These are phyloP conservation scores for Brachionus calyciflorus DNA, from an alignment of 1,140 invertebrate genomes.

Conservation along the genomic window DNA sequence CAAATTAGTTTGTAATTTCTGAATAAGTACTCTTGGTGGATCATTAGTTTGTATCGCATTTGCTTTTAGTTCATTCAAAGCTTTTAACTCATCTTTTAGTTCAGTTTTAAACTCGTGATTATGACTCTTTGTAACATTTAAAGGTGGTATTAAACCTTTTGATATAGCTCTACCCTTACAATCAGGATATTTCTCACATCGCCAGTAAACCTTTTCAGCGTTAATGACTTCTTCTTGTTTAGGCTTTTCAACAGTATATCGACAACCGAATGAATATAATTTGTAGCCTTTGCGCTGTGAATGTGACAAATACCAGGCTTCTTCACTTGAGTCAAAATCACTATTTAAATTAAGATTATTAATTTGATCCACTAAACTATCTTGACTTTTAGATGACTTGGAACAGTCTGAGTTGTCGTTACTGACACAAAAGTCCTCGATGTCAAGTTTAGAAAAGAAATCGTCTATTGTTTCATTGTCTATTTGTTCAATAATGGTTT, in stretches of 20 bases:
- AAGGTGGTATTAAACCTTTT: background rate
- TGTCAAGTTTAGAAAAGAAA: too few species aligned
- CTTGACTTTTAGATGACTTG: too few species aligned
- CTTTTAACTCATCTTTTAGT: conserved; percentile 6
- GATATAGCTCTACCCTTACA: background rate
- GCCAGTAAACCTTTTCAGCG: conserved; percentile 4
- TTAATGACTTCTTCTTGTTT: background rate
- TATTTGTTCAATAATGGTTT: too few species aligned
- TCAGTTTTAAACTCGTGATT: background rate
- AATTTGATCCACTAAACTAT: background rate
- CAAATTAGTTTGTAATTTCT: conserved; percentile 3
- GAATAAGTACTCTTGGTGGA: background rate
- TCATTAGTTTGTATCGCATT: background rate
- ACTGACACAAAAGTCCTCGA: too few species aligned
- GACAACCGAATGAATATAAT: background rate
- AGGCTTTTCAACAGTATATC: background rate
- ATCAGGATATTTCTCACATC: conserved; percentile 3
- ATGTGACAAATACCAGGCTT: background rate
- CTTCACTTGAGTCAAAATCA: background rate
- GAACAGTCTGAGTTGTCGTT: too few species aligned
- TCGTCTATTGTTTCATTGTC: too few species aligned
- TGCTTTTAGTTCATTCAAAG: background rate
- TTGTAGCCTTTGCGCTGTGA: background rate
- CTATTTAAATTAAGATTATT: conserved; percentile 13
- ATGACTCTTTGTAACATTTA: background rate